Evolutionary conservation across 2,888 invertebrate genomes (phyloP).

Genomic region (Acrocyrtus sp.): DNA sequence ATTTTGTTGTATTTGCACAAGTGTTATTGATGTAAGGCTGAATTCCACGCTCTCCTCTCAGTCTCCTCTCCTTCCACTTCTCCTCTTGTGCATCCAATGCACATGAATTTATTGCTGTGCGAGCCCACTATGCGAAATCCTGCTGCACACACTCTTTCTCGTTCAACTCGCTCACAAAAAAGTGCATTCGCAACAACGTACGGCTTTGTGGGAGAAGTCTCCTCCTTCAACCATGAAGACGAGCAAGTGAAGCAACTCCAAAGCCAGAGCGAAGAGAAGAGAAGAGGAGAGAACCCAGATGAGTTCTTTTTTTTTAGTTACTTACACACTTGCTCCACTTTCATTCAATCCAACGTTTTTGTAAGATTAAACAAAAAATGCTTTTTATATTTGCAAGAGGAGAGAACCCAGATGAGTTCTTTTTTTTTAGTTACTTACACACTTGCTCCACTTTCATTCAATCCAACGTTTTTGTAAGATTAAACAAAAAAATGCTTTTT

Average conservation of each 20-base stretch:
- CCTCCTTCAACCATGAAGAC: constrained; percentile 4
- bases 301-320: constrained; percentile 2
- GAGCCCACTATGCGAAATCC: too few species aligned
- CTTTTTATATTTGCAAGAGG: background rate
- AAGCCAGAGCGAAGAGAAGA: too few species aligned
- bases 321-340: constrained; percentile 19
- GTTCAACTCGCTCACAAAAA: constrained; percentile 13
- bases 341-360: too few species aligned
- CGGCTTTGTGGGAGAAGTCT: constrained; percentile 1
- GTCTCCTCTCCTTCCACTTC: constrained; percentile 10
- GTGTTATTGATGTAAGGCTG: too few species aligned
- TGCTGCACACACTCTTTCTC: background rate
- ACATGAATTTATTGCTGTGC: too few species aligned
- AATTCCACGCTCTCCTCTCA: constrained; percentile 11
- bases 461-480: too few species aligned
- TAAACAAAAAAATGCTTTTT: background rate
- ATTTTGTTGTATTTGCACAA: too few species aligned
- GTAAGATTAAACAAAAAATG: background rate
- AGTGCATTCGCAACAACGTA: constrained; percentile 27
- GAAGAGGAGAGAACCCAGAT: background rate
- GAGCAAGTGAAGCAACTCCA: too few species aligned
- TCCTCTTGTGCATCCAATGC: too few species aligned
- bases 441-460: constrained; percentile 21
- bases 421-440: constrained; percentile 12
- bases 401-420: background rate